Evolutionary conservation across 2,797 vertebrate species (phyloP).

Genomic region (Hyperoplus lanceolatus): DNA sequence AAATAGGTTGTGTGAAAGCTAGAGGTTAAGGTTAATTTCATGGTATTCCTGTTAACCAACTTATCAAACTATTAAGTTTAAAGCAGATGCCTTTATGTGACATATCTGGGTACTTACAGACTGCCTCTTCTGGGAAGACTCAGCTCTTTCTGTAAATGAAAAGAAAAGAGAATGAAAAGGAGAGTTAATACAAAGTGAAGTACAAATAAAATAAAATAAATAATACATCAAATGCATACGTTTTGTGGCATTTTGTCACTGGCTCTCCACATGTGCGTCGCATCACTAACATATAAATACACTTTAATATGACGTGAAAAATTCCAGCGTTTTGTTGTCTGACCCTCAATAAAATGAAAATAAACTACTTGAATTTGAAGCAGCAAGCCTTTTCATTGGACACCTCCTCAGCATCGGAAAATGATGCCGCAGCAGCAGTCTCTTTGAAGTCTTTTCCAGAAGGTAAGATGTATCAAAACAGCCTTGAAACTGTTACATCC

Average conservation of each 20-base stretch:
- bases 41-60: not conserved
- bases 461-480: conserved; percentile 28
- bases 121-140: conserved; percentile 99
- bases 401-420: not conserved
- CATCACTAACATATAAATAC: too few species aligned
- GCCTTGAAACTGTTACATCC: conserved; percentile 31
- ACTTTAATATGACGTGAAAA: too few species aligned
- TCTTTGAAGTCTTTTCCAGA: conserved; percentile 39
- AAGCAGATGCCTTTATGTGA: conserved; percentile 14
- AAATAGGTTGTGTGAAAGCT: not conserved
- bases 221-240: too few species aligned
- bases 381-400: not conserved
- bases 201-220: not conserved
- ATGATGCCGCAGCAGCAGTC: conserved; percentile 3
- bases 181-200: not conserved
- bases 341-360: too few species aligned
- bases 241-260: too few species aligned
- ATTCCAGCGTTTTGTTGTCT: too few species aligned
- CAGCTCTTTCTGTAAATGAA: conserved; percentile 94
- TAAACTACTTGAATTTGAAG: not conserved
- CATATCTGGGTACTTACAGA: conserved; percentile 91
- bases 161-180: conserved; percentile 33
- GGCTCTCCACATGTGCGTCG: too few species aligned
- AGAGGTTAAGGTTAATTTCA: not conserved
- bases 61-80: not conserved